A percentile compares a stretch with the other conserved stretches of the same genome.
phyloP scores from a whole-genome alignment of 2,113 vertebrate genomes.

The Chascanopsetta lugubris region DNA sequence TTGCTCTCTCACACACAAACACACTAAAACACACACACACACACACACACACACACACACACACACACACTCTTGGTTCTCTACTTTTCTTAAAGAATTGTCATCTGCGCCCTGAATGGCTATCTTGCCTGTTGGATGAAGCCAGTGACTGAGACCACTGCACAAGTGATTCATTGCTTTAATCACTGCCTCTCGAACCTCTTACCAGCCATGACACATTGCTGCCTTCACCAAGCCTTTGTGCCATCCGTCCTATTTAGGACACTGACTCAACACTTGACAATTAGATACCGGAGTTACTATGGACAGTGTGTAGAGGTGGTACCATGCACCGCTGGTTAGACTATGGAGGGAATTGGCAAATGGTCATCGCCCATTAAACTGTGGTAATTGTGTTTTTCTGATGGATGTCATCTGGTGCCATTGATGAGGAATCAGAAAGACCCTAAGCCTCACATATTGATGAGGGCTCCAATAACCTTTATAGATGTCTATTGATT shows the following conservation, averaged over 20 bases:
- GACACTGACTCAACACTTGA: slow-evolving; percentile 40
- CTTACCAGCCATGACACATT: slow-evolving; percentile 61
- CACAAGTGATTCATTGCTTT: slow-evolving; percentile 75
- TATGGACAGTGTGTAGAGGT: slow-evolving; percentile 20
- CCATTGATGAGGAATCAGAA: background rate
- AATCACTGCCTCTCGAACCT: slow-evolving; percentile 69
- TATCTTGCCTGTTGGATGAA: slow-evolving; percentile 46
- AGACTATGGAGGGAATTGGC: slow-evolving; percentile 5
- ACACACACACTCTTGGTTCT: slow-evolving; percentile 1
- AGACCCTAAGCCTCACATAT: no score
- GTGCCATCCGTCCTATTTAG: slow-evolving; percentile 71
- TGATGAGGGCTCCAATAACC: no score
- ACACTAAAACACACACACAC: background rate
- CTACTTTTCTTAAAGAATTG: slow-evolving; percentile 38
- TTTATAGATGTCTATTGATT: no score
- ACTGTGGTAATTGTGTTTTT: background rate
- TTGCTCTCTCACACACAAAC: slow-evolving; percentile 4
- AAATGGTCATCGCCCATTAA: background rate
- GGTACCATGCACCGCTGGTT: slow-evolving; percentile 3
- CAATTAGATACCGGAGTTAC: slow-evolving; percentile 36
- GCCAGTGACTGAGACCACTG: slow-evolving; percentile 48
- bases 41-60: background rate
- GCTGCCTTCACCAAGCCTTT: slow-evolving; percentile 50
- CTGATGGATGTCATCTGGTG: background rate
- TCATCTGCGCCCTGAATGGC: slow-evolving; percentile 5